Conservation (phyloP, 2,797 vertebrate species). For the Sebastes ruberrimus region DNA sequence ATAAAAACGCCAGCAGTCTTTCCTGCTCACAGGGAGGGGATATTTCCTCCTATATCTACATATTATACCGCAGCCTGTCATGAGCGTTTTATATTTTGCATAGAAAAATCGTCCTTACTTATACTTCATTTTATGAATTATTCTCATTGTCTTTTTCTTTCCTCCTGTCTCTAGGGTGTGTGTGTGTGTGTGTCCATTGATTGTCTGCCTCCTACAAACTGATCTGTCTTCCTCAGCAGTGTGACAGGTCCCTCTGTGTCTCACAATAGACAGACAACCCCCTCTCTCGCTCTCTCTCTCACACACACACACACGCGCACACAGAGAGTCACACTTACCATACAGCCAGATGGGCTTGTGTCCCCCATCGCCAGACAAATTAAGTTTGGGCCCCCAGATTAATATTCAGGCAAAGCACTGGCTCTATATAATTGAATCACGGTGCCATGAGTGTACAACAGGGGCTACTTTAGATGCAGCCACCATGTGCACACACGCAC, state of each 20-base stretch:
- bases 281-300: conserved; percentile 18
- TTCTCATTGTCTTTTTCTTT: conserved; percentile 8
- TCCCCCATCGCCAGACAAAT: conserved; percentile 81
- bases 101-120: not conserved
- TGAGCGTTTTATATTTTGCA: conserved; percentile 8
- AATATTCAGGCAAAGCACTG: conserved; percentile 84
- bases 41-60: not conserved
- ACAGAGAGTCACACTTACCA: conserved; percentile 56
- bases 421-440: conserved; percentile 81
- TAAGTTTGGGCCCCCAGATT: conserved; percentile 80
- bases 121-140: conserved; percentile 7
- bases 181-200: conserved; percentile 26
- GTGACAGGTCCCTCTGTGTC: conserved; percentile 71
- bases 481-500: conserved; percentile 29
- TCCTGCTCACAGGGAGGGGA: not conserved
- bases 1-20: conserved; percentile 7
- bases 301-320: conserved; percentile 23
- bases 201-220: conserved; percentile 62
- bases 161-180: conserved; percentile 13
- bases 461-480: conserved; percentile 79
- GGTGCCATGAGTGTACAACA: conserved; percentile 78
- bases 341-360: conserved; percentile 76
- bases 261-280: conserved; percentile 70
- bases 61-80: conserved; percentile 7
- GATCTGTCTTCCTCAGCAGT: conserved; percentile 71